A percentile compares a stretch with the other conserved stretches of the same genome.
phyloP scores from a whole-genome alignment of 1,140 invertebrate genomes.

The Coelopa frigida region DNA sequence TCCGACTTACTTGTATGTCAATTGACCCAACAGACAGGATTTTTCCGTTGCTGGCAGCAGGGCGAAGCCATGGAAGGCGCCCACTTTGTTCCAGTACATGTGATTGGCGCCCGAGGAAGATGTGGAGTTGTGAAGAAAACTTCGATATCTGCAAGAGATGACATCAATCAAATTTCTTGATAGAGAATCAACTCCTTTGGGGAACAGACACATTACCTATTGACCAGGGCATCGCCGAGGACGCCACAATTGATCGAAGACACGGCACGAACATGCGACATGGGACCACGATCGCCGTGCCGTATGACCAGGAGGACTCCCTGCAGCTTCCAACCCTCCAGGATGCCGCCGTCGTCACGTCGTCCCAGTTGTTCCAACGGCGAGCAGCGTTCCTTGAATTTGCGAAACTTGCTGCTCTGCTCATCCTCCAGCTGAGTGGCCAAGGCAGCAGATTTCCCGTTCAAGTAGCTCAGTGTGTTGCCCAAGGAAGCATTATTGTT shows the following conservation, averaged over 20 bases:
- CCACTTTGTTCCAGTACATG: constrained; percentile 62
- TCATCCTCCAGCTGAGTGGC: constrained; percentile 24
- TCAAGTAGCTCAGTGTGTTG: constrained; percentile 23
- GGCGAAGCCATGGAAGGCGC: constrained; percentile 76
- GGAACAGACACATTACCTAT: constrained; percentile 35
- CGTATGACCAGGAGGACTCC: constrained; percentile 72
- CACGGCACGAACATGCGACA: constrained; percentile 69
- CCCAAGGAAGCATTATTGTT: constrained; percentile 15
- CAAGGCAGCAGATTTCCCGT: constrained; percentile 9
- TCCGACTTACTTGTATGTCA: constrained; percentile 60
- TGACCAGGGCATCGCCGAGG: constrained; percentile 47
- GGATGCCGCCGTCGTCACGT: constrained; percentile 60
- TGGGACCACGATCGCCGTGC: constrained; percentile 81
- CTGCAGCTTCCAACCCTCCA: constrained; percentile 59
- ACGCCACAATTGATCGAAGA: constrained; percentile 68
- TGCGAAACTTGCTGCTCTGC: constrained; percentile 10
- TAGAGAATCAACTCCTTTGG: neutral
- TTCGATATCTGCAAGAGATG: constrained; percentile 47
- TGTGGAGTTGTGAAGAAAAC: constrained; percentile 54
- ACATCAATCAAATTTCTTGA: neutral
- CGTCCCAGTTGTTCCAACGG: constrained; percentile 55
- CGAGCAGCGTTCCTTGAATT: constrained; percentile 52
- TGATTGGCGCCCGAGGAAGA: constrained; percentile 49
- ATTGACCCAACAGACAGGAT: constrained; percentile 60
- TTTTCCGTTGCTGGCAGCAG: constrained; percentile 55